These are phyloP conservation scores for Stenodera caucasica DNA, from an alignment of 2,888 invertebrate genomes.

Conservation along the genomic window DNA sequence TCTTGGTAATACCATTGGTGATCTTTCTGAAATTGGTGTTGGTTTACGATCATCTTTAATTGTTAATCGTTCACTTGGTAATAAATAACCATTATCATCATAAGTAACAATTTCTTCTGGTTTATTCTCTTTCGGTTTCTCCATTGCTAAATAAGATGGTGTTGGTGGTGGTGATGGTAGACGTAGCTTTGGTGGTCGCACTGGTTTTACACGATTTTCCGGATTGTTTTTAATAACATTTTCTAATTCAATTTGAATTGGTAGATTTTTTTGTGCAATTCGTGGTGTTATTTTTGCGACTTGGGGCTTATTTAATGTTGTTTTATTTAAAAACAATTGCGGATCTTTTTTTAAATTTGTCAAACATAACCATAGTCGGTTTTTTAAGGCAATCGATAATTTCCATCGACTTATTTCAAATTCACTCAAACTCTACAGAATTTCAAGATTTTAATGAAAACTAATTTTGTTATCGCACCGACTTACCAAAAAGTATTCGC, in stretches of 20 bases:
- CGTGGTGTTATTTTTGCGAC: neutral
- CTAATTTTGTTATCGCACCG: neutral
- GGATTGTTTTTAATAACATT: neutral
- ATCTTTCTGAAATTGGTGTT: neutral
- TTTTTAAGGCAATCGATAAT: neutral
- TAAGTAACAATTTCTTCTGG: neutral
- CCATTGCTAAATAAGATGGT: neutral
- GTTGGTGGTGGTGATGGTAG: neutral
- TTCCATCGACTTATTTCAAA: conserved; percentile 4
- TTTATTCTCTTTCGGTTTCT: neutral
- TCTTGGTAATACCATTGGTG: neutral
- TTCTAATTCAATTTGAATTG: neutral
- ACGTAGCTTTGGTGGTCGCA: neutral
- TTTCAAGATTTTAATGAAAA: neutral
- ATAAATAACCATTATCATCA: neutral
- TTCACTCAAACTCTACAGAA: neutral
- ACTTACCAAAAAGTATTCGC: neutral
- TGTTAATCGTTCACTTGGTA: neutral
- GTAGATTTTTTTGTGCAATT: neutral
- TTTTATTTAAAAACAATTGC: neutral
- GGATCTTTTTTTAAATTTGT: neutral
- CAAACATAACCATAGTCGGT: neutral
- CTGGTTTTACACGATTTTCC: neutral
- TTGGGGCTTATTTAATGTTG: neutral
- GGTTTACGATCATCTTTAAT: neutral